Percentiles rank a stretch among this genome's conserved stretches.
Conservation (phyloP, 1,140 invertebrate species). For the Streblospio benedicti region DNA sequence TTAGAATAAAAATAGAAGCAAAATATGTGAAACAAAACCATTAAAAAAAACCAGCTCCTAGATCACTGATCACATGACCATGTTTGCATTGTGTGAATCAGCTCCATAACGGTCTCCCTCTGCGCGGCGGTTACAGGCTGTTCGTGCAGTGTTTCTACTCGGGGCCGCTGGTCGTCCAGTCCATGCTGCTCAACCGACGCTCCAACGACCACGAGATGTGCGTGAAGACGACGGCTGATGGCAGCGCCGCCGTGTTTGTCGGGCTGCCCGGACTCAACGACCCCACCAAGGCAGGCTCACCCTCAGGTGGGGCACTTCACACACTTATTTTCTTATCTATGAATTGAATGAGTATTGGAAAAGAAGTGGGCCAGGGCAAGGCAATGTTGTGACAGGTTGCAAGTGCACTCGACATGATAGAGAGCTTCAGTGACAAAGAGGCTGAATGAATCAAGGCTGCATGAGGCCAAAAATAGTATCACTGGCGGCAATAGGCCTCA, state of each 20-base stretch:
- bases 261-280: constrained; percentile 58
- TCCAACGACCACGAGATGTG: constrained; percentile 67
- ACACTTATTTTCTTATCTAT: no score
- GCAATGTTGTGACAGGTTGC: no score
- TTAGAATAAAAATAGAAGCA: no score
- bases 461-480: no score
- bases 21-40: no score
- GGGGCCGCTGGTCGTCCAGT: constrained; percentile 85
- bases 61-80: background rate
- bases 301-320: background rate
- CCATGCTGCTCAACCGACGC: constrained; percentile 81
- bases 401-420: no score
- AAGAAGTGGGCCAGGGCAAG: no score
- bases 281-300: constrained; percentile 74
- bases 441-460: no score
- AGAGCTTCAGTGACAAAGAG: no score
- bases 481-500: no score
- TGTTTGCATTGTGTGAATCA: background rate
- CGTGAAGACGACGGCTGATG: constrained; percentile 17
- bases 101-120: background rate
- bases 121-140: constrained; percentile 49
- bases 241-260: no score
- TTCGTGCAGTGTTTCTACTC: constrained; percentile 92
- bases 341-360: no score
- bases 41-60: background rate